Conservation (phyloP, 2,113 vertebrate species). For the Nothobranchius furzeri region DNA sequence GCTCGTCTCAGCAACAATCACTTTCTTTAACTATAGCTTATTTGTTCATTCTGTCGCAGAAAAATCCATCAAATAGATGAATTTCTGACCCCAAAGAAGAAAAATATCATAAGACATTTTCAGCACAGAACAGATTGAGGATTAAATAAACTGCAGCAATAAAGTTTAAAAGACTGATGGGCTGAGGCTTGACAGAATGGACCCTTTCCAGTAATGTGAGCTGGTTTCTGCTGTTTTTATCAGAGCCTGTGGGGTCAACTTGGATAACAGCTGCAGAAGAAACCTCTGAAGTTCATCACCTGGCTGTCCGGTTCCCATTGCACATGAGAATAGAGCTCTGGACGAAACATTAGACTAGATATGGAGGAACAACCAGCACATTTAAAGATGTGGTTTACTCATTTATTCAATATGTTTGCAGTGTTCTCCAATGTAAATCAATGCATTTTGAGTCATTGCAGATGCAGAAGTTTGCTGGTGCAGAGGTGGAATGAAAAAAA, state of each 20-base stretch:
- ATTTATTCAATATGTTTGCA: too few relatives aligned
- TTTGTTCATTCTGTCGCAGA: slow-evolving; percentile 5
- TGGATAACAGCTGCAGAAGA: slow-evolving; percentile 50
- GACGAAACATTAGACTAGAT: slow-evolving; percentile 21
- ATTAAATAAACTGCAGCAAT: neutral
- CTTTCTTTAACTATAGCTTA: neutral
- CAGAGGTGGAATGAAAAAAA: too few relatives aligned
- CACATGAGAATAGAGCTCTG: slow-evolving; percentile 24
- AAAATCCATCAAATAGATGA: neutral
- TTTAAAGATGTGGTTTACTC: too few relatives aligned
- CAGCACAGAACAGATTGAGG: neutral
- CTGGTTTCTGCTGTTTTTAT: slow-evolving; percentile 26
- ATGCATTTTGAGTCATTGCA: too few relatives aligned
- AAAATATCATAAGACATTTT: neutral
- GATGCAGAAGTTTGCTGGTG: too few relatives aligned
- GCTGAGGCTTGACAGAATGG: slow-evolving; percentile 3
- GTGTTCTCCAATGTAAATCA: too few relatives aligned
- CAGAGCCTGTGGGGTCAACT: slow-evolving; percentile 34
- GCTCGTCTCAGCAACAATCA: neutral
- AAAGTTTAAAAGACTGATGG: neutral
- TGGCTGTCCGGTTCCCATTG: slow-evolving; percentile 30
- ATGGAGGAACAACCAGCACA: slow-evolving; percentile 7
- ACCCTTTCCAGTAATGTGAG: slow-evolving; percentile 14
- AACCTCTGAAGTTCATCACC: slow-evolving; percentile 23
- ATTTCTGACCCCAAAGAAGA: neutral